A percentile compares a stretch with the other conserved stretches of the same genome.
These are phyloP conservation scores for Tokudaia muenninki DNA, from an alignment of 2,797 vertebrate genomes.

Conservation along the genomic window DNA sequence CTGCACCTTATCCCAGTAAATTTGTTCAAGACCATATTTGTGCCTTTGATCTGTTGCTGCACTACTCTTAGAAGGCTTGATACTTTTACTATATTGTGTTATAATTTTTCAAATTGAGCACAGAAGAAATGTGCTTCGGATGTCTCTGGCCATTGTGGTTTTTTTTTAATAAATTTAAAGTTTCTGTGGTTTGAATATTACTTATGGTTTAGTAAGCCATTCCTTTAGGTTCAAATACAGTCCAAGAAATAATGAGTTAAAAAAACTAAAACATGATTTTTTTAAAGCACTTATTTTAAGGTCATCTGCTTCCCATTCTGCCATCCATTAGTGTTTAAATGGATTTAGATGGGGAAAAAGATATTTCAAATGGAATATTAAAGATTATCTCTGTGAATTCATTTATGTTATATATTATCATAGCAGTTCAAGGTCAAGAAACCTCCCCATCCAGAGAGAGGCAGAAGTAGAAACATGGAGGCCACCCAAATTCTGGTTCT, in stretches of 20 bases:
- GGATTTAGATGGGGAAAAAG: slow-evolving; percentile 60
- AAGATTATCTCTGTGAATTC: slow-evolving; percentile 54
- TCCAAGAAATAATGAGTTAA: slow-evolving; percentile 55
- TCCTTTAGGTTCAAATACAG: slow-evolving; percentile 44
- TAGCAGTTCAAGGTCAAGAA: slow-evolving; percentile 50
- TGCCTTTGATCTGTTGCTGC: background rate
- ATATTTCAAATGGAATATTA: slow-evolving; percentile 38
- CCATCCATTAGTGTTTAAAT: slow-evolving; percentile 59
- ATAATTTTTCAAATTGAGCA: slow-evolving; percentile 55
- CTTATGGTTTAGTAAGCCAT: slow-evolving; percentile 29
- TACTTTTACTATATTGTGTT: background rate
- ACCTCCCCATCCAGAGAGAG: background rate
- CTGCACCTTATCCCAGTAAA: background rate
- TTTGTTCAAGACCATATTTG: background rate
- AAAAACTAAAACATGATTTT: slow-evolving; percentile 65
- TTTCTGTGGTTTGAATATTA: slow-evolving; percentile 46
- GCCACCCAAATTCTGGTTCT: background rate
- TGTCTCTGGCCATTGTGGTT: background rate
- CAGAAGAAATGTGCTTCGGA: slow-evolving; percentile 54
- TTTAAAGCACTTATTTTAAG: slow-evolving; percentile 65
- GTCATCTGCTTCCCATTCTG: slow-evolving; percentile 64
- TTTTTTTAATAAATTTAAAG: slow-evolving; percentile 54
- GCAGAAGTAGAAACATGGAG: background rate
- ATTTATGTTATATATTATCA: slow-evolving; percentile 49
- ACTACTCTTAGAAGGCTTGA: slow-evolving; percentile 43